A percentile compares a stretch with the other conserved stretches of the same genome.
Evolutionary conservation across 2,797 vertebrate genomes (phyloP).

Genomic region (Sus cebifrons): DNA sequence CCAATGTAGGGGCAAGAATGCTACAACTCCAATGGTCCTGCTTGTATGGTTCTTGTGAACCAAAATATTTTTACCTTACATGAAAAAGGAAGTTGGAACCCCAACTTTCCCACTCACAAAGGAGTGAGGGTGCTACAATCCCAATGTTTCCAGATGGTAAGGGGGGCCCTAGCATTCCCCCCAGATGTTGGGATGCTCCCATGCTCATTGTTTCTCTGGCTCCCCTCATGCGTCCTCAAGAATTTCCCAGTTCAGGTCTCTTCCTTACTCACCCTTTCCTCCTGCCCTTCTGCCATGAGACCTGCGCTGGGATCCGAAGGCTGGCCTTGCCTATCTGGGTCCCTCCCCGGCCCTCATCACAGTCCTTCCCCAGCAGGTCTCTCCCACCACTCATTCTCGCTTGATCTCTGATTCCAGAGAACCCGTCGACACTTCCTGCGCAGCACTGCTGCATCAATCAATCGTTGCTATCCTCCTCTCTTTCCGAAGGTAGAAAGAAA

Average conservation of each 20-base stretch:
- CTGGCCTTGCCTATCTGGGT: too few species aligned
- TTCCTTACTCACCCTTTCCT: background rate
- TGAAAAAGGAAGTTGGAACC: too few species aligned
- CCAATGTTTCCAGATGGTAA: background rate
- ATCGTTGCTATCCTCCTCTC: fast-evolving
- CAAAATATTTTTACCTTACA: too few species aligned
- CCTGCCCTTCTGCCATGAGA: background rate
- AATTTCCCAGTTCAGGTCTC: background rate
- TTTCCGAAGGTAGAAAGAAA: background rate
- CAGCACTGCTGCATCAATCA: fast-evolving
- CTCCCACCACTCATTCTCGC: background rate
- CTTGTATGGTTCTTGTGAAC: background rate
- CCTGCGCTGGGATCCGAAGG: fast-evolving
- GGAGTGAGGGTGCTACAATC: background rate
- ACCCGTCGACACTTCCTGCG: fast-evolving
- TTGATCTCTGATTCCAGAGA: background rate
- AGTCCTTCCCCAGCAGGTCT: background rate
- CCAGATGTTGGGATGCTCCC: too few species aligned
- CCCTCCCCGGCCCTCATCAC: fast-evolving
- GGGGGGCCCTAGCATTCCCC: background rate
- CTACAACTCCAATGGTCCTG: background rate
- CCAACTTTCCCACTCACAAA: too few species aligned
- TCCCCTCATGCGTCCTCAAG: fast-evolving
- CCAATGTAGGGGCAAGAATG: background rate
- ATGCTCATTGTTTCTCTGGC: fast-evolving